Base-by-base conservation (phyloP, 2,888 invertebrate genomes). In the Drosophila neonasuta region DNA sequence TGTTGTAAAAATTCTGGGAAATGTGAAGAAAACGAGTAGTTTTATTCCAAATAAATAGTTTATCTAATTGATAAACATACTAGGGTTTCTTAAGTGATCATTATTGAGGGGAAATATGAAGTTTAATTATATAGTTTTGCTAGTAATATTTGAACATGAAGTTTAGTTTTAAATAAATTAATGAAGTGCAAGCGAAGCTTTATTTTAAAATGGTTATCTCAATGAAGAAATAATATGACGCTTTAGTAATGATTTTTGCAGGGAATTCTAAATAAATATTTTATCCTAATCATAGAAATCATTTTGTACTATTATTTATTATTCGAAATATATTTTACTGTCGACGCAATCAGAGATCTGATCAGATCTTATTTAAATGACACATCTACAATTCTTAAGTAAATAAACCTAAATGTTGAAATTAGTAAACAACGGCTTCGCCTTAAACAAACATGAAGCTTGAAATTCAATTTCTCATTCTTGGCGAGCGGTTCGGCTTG, bases 401-500 rank as follows among this genome's bases (percentile, higher is more conserved):
- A 68, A 68, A 67, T 29, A 66, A 67, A 36, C 13, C 51, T 20
- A 50, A 51, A 45, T 32, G 29, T 42, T 4, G 48, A 7, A 17
- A 65, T 39, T 64, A 76, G 71, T 54, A 65, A 36, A 44, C 45
- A 55, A 32, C 42, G 20, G 46, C 9, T 20, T 17, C 7, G 9
- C 6, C 9, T 48, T 55, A 42, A 13, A 50, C 50, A 65, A 62
- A 62, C 57, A 69, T 77, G 10, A 11, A 5, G n/a, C 4, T 82
- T 63, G 51, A 24, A 63, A 59, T 49, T 44, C 50, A 54, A 57
- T 55, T 10, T 41, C 17, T 45, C 11, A 20, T 63, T 32, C 32
- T 20, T 32, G 41, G 4, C 24, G 24, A 24, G 24, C 0, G 24
- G 6, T 39, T 57, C 46, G 20, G 30, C 11, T 69, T 62, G 56